Evolutionary conservation across 2,113 vertebrate genomes (phyloP).

Genomic region (Cynocephalus volans): DNA sequence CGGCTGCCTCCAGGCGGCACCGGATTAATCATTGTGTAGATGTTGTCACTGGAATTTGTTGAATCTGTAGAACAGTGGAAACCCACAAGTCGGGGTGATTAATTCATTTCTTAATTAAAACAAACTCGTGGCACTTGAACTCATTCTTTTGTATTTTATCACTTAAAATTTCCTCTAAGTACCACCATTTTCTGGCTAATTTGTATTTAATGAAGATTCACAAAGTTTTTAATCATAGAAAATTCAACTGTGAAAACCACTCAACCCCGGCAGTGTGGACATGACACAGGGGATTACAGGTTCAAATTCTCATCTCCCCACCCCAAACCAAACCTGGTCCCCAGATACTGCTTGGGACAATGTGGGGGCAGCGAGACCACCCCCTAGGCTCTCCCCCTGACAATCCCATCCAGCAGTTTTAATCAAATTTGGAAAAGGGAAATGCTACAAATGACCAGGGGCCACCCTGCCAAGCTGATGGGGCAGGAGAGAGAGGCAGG

Average conservation of each 20-base stretch:
- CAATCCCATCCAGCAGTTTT: neutral
- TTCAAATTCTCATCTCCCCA: fast-evolving
- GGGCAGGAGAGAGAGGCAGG: constrained; percentile 18
- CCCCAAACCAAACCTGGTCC: neutral
- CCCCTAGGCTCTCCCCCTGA: neutral
- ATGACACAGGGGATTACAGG: neutral
- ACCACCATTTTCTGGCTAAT: constrained; percentile 92
- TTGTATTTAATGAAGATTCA: constrained; percentile 93
- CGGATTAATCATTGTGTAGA: constrained; percentile 99
- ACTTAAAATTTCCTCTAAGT: constrained; percentile 92
- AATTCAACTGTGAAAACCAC: constrained; percentile 89
- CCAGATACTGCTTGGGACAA: neutral
- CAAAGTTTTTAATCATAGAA: constrained; percentile 92
- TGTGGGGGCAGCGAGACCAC: fast-evolving
- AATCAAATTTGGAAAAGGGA: neutral
- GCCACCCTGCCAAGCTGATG: neutral
- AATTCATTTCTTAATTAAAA: constrained; percentile 94
- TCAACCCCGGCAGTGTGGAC: constrained; percentile 66
- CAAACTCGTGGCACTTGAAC: constrained; percentile 92
- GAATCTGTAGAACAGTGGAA: constrained; percentile 94
- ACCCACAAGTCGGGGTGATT: constrained; percentile 89
- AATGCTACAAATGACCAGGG: neutral
- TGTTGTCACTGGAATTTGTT: constrained; percentile 99
- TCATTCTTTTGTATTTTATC: constrained; percentile 93
- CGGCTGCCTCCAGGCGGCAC: constrained; percentile 97